Evolutionary conservation across 2,113 vertebrate genomes (phyloP), one percentile per base, ranked within the genome.

Genomic region (Sisor rabdophorus): DNA sequence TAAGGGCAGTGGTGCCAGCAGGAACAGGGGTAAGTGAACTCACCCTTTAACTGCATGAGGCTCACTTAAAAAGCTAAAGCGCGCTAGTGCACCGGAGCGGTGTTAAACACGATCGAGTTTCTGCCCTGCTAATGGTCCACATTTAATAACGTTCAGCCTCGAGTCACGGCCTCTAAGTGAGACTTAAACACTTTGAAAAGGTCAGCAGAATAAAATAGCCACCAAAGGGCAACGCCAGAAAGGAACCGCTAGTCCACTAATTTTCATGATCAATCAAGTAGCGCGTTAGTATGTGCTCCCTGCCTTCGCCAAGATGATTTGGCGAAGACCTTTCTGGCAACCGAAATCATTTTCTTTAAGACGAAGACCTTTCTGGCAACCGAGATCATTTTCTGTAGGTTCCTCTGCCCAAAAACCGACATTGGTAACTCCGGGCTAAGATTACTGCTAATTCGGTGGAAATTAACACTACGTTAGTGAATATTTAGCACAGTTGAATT

Each of bases 41-140:
- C 75, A 50, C 56, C 61, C 63, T 78, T 73, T 84, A 71, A 82
- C 71, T 77, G 40, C 67, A 28, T 59, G 47, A 65, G 54, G 52
- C 40, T 61, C 19, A 19, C 63, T 47, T 47, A 15, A 76, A 47
- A 59, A 47, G 32, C 53, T 74, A 48, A 63, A 52, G n/a, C 32
- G 17, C 4, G 19, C 44, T 58, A 36, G 48, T 36, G 30, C 16
- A 15, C 20, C 44, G 53, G 10, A 53, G 64, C 30, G 7, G 71
- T 32, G 52, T 8, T 53, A 24, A 47, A 55, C 44, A 56, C 44
- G 52, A 32, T 55, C 2, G 17, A 55, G 54, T 36, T 69, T 30
- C 48, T 56, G 20, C 11, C 19, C 69, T 13, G n/a, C 15, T 53
- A 71, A 71, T 71, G 50, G 20, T 68, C 50, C 28, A n/a, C 68